Percentiles rank a stretch among this genome's conserved stretches.
These are phyloP conservation scores for Mormoops blainvillei DNA, from an alignment of 2,113 vertebrate species.

Conservation along the genomic window DNA sequence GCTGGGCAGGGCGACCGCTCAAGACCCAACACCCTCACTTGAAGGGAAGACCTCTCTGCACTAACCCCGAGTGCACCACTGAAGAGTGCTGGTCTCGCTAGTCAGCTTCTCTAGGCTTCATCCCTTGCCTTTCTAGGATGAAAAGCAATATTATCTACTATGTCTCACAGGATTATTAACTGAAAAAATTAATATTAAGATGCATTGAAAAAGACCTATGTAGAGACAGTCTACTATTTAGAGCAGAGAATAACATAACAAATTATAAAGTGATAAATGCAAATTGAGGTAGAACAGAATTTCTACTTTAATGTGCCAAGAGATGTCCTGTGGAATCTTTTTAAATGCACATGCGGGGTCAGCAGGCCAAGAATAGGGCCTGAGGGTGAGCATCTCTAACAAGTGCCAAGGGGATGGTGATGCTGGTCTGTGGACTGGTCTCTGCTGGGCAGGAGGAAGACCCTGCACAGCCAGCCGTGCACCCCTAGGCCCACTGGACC, in stretches of 20 bases:
- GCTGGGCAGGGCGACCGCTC: neutral
- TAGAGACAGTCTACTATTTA: neutral
- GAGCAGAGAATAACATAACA: neutral
- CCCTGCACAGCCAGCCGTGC: neutral
- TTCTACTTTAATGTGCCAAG: neutral
- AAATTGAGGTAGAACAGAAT: neutral
- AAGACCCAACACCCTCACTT: neutral
- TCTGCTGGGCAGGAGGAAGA: neutral
- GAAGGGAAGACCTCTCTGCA: neutral
- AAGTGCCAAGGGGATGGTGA: neutral
- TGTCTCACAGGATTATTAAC: neutral
- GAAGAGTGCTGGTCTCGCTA: neutral
- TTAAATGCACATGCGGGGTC: neutral
- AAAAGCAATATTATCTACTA: neutral
- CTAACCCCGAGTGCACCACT: neutral
- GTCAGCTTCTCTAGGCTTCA: neutral
- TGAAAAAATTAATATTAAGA: neutral
- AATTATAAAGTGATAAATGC: neutral
- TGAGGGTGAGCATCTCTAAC: neutral
- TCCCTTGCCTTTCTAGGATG: neutral
- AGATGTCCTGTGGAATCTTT: neutral
- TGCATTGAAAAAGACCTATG: neutral
- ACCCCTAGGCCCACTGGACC: accelerated
- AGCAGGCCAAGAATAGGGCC: neutral
- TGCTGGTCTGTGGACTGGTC: neutral